These are phyloP conservation scores for Callionymus lyra DNA, from an alignment of 2,113 vertebrate genomes.

Conservation along the genomic window DNA sequence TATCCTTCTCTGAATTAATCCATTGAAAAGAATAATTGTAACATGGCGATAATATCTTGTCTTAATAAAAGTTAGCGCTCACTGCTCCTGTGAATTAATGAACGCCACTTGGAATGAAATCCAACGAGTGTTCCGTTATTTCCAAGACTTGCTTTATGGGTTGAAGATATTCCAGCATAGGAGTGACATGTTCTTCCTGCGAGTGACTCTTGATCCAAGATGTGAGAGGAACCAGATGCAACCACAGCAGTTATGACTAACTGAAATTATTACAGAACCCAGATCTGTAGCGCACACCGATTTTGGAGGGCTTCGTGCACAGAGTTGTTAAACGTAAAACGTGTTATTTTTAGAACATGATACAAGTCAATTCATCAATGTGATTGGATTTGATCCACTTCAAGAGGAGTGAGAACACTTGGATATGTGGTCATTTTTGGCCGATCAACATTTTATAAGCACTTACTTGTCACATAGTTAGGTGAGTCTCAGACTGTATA, in stretches of 20 bases:
- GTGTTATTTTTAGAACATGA: slow-evolving; percentile 31
- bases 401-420: too few relatives aligned
- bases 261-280: slow-evolving; percentile 23
- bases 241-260: slow-evolving; percentile 39
- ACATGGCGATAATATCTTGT: too few relatives aligned
- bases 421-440: too few relatives aligned
- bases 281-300: slow-evolving; percentile 15
- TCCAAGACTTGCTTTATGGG: background rate
- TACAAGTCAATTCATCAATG: slow-evolving; percentile 13
- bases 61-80: too few relatives aligned
- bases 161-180: slow-evolving; percentile 38
- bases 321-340: slow-evolving; percentile 21
- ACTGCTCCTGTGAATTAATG: too few relatives aligned
- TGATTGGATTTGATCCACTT: slow-evolving; percentile 7
- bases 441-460: slow-evolving; percentile 4
- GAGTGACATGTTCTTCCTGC: too few relatives aligned
- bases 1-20: too few relatives aligned
- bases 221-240: slow-evolving; percentile 53
- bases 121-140: too few relatives aligned
- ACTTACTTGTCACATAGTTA: too few relatives aligned
- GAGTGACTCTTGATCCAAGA: slow-evolving; percentile 44
- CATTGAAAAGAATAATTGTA: too few relatives aligned
- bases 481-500: too few relatives aligned
- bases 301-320: slow-evolving; percentile 23
- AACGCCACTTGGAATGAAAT: too few relatives aligned